Conservation (phyloP, 1,140 invertebrate species). For the Psix sp. region DNA sequence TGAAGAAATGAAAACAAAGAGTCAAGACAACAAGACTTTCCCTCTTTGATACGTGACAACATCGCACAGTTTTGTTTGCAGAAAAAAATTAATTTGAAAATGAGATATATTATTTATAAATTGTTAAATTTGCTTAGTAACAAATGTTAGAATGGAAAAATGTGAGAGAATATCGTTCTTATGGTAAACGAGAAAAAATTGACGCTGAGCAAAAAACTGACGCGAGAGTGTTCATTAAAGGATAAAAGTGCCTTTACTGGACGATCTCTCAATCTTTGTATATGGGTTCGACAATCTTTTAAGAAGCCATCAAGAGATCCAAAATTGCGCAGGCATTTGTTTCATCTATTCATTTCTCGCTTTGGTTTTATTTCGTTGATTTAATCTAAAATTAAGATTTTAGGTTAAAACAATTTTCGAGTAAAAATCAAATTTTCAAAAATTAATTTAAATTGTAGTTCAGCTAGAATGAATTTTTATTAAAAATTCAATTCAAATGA, state of each 20-base stretch:
- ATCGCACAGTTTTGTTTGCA: no score
- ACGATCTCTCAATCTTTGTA: constrained; percentile 57
- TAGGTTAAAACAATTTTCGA: no score
- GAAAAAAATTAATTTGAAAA: not conserved
- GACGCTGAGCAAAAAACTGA: constrained; percentile 35
- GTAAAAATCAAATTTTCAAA: no score
- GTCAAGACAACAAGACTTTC: constrained; percentile 5
- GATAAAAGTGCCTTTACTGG: constrained; percentile 57
- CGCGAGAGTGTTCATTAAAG: constrained; percentile 62
- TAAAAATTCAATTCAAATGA: no score
- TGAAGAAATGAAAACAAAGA: constrained; percentile 26
- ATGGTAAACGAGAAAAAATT: constrained; percentile 52
- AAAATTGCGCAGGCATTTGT: not conserved
- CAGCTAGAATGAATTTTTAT: no score
- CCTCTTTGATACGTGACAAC: no score
- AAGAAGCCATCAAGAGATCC: constrained; percentile 47
- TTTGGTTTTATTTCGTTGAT: not conserved
- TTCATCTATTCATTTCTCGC: constrained; percentile 1
- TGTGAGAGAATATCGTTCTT: constrained; percentile 32
- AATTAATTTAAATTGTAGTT: no score
- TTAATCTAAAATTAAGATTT: no score
- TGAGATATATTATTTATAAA: no score
- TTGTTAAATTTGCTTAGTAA: no score
- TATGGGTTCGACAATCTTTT: constrained; percentile 61
- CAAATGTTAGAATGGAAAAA: no score